These are phyloP conservation scores for Gonocerus acuteangulatus DNA, from an alignment of 2,888 invertebrate genomes.

Conservation along the genomic window DNA sequence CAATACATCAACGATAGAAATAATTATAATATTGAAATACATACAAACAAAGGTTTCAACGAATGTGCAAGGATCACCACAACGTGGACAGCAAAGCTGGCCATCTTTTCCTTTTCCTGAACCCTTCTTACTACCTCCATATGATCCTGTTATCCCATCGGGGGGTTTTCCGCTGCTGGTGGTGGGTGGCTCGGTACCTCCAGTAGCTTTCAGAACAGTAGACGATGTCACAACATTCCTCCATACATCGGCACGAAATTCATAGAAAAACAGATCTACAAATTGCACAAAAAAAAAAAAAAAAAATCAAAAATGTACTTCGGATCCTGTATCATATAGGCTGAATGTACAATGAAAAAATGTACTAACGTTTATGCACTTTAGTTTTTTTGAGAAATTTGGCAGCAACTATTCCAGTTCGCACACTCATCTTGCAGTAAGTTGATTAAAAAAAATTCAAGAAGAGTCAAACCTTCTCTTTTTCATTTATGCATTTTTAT, in stretches of 20 bases:
- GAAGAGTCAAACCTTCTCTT: too few relatives aligned
- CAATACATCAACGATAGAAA: background rate
- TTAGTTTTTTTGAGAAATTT: conserved; percentile 40
- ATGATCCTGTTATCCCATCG: conserved; percentile 5
- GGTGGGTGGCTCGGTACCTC: conserved; percentile 15
- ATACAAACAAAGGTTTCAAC: conserved; percentile 92
- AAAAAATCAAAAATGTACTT: background rate
- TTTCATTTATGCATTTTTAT: too few relatives aligned
- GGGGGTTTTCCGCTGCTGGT: background rate
- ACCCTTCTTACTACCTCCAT: conserved; percentile 20
- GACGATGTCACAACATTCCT: conserved; percentile 10
- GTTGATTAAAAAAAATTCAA: too few relatives aligned
- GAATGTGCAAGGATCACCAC: conserved; percentile 94
- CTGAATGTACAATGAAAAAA: background rate
- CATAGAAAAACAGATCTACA: conserved; percentile 13
- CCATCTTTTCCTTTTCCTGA: conserved; percentile 55
- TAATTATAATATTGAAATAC: conserved; percentile 40
- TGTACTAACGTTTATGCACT: conserved; percentile 22
- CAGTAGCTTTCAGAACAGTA: conserved; percentile 2
- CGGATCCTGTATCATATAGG: background rate
- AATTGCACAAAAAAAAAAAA: background rate
- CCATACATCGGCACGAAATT: conserved; percentile 10
- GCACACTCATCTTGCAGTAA: conserved; percentile 44
- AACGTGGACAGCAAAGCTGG: conserved; percentile 87
- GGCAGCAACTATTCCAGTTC: conserved; percentile 45